Evolutionary conservation across 1,140 invertebrate species (phyloP).

Genomic region (Nilaparvata lugens): DNA sequence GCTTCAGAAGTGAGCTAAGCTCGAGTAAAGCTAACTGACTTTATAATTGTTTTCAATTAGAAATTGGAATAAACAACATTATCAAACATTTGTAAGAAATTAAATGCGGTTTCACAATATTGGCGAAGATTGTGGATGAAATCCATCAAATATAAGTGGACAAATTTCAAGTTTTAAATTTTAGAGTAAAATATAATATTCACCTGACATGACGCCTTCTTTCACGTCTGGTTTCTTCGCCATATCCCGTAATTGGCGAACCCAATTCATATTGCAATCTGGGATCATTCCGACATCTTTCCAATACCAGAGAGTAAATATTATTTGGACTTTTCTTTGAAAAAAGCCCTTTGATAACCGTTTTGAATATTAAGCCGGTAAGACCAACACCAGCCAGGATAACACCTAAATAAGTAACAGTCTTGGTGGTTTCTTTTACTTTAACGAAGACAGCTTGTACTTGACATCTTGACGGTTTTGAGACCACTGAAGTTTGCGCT

Average conservation of each 20-base stretch:
- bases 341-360: conserved; percentile 76
- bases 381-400: conserved; percentile 67
- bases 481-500: not conserved
- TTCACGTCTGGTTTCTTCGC: conserved; percentile 71
- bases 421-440: conserved; percentile 82
- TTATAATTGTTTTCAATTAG: too few species aligned
- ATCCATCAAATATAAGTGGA: too few species aligned
- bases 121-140: too few species aligned
- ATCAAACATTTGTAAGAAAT: too few species aligned
- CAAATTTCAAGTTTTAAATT: too few species aligned
- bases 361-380: conserved; percentile 68
- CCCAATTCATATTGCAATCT: conserved; percentile 66
- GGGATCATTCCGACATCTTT: conserved; percentile 58
- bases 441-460: conserved; percentile 42
- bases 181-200: too few species aligned
- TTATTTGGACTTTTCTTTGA: conserved; percentile 76
- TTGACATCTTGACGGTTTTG: conserved; percentile 40
- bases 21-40: too few species aligned
- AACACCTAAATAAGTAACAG: conserved; percentile 69
- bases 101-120: too few species aligned
- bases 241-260: conserved; percentile 77
- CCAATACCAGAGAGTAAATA: conserved; percentile 68
- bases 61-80: too few species aligned
- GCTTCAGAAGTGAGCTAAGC: too few species aligned
- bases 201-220: conserved; percentile 54